phyloP scores from a whole-genome alignment of 2,797 vertebrate genomes.

The Acipenser oxyrinchus region DNA sequence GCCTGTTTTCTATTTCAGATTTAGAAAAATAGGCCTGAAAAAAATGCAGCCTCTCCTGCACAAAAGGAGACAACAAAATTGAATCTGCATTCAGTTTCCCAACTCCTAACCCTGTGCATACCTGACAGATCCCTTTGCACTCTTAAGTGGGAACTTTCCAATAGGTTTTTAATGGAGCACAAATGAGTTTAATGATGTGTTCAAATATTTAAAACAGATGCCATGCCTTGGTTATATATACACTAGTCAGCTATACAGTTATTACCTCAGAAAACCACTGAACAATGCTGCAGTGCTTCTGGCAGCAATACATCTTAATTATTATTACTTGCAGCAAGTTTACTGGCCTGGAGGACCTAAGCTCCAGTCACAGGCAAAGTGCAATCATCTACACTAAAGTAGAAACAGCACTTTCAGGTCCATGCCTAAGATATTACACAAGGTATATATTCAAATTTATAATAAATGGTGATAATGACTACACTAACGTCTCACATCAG shows the following conservation, averaged over 20 bases:
- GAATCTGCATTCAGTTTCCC: too few relatives aligned
- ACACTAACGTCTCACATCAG: too few relatives aligned
- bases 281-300: neutral
- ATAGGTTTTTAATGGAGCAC: constrained; percentile 27
- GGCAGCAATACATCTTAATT: neutral
- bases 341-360: neutral
- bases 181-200: constrained; percentile 10
- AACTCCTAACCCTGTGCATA: neutral
- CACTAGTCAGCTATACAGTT: neutral
- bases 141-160: neutral
- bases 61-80: too few relatives aligned
- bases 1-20: too few relatives aligned
- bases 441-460: too few relatives aligned
- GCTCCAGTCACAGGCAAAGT: neutral
- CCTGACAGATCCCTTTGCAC: neutral
- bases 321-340: neutral
- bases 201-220: constrained; percentile 9
- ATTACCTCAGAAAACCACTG: neutral
- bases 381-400: constrained; percentile 12
- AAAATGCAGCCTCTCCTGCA: too few relatives aligned
- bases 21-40: too few relatives aligned
- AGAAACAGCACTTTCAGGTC: constrained; percentile 15
- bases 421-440: too few relatives aligned
- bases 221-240: neutral
- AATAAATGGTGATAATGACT: too few relatives aligned